phyloP scores from a whole-genome alignment of 2,113 vertebrate species.

The Cavia aperea region DNA sequence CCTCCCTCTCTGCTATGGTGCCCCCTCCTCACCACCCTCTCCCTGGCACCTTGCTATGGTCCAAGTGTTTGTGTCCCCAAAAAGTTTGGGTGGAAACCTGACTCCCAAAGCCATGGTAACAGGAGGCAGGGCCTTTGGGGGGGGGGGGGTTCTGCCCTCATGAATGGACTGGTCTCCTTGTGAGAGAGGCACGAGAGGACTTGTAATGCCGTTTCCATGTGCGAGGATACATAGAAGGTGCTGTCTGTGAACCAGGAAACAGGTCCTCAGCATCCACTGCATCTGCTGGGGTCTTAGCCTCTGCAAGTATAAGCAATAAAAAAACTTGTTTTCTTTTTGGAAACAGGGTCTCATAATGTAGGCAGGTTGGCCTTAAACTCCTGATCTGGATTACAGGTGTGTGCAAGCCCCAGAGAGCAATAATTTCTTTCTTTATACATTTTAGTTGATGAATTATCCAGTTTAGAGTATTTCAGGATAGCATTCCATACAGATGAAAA shows the following conservation, averaged over 20 bases:
- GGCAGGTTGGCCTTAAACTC: background rate
- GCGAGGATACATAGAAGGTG: background rate
- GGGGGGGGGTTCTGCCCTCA: background rate
- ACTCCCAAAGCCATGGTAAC: background rate
- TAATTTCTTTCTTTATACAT: background rate
- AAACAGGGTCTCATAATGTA: background rate
- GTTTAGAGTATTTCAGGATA: background rate
- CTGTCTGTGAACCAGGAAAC: background rate
- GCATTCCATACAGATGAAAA: background rate
- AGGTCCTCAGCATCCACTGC: background rate
- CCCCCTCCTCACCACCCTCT: background rate
- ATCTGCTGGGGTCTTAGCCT: background rate
- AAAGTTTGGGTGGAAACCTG: background rate
- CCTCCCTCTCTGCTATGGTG: background rate
- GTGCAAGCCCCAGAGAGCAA: background rate
- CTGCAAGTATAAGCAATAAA: background rate
- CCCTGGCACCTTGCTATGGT: background rate
- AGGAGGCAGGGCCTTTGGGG: background rate
- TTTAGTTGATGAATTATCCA: background rate
- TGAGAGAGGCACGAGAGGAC: no score
- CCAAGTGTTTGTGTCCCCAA: background rate
- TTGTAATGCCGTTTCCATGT: no score
- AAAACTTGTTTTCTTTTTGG: background rate
- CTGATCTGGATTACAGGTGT: background rate
- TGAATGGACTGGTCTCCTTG: background rate